These are phyloP conservation scores for Peromyscus attwateri DNA, from an alignment of 2,797 vertebrate genomes.

Conservation along the genomic window DNA sequence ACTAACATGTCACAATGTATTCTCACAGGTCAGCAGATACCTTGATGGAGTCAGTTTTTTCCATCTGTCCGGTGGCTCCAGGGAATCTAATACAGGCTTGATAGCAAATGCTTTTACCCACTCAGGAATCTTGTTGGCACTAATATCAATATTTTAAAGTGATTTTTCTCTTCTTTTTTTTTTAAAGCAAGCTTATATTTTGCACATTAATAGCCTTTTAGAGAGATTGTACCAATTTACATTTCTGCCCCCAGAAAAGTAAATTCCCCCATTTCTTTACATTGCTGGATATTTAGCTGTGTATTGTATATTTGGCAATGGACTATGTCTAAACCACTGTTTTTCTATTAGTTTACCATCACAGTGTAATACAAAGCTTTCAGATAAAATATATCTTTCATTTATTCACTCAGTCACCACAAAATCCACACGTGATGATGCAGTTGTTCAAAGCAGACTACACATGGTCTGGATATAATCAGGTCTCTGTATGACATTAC, in stretches of 20 bases:
- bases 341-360: background rate
- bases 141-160: background rate
- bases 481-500: background rate
- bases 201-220: conserved; percentile 12
- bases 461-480: background rate
- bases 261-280: background rate
- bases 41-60: background rate
- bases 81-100: background rate
- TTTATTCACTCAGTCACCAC: background rate
- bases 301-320: background rate
- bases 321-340: background rate
- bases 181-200: background rate
- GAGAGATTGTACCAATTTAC: background rate
- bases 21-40: background rate
- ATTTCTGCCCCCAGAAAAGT: conserved; percentile 28
- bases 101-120: background rate
- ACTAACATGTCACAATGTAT: background rate
- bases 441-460: conserved; percentile 19
- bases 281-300: background rate
- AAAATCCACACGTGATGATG: background rate
- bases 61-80: background rate
- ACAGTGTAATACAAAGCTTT: conserved; percentile 45
- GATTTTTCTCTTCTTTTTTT: too few species aligned
- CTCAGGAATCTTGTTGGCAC: background rate
- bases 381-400: background rate